A percentile compares a stretch with the other conserved stretches of the same genome.
Evolutionary conservation across 2,797 vertebrate genomes (phyloP).

Genomic region (Leptodactylus fallax): DNA sequence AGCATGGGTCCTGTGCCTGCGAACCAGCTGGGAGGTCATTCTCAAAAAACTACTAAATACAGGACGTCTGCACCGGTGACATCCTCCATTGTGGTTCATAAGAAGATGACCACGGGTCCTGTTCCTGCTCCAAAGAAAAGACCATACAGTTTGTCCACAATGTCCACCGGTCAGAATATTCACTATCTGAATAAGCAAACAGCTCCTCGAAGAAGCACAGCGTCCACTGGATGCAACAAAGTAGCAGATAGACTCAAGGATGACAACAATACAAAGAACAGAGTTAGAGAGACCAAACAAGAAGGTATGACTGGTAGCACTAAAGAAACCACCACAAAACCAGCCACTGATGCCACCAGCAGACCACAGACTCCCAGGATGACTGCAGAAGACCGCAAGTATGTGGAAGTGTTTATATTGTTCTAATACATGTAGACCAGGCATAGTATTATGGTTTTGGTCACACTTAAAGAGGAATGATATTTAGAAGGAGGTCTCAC

Average conservation of each 20-base stretch:
- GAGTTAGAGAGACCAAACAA: neutral
- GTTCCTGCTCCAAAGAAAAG: neutral
- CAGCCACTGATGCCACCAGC: neutral
- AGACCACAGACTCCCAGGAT: conserved; percentile 35
- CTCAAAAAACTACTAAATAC: too few species aligned
- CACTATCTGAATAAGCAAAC: neutral
- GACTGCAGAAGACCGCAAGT: conserved; percentile 53
- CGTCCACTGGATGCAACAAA: neutral
- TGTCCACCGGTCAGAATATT: neutral
- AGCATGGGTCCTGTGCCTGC: too few species aligned
- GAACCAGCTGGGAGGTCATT: too few species aligned
- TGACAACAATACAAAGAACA: too few species aligned
- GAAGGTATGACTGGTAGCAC: neutral
- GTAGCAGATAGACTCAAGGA: neutral
- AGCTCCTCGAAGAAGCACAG: neutral
- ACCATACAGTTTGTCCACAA: neutral
- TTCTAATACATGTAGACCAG: too few species aligned
- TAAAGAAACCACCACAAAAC: neutral
- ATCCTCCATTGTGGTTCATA: neutral
- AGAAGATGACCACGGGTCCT: neutral
- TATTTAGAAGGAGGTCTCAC: too few species aligned
- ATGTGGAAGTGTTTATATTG: neutral
- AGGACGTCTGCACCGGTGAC: neutral
- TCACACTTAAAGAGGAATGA: too few species aligned
- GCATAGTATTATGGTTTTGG: too few species aligned